Evolutionary conservation across 2,888 invertebrate genomes (phyloP), one percentile per base, ranked within the genome.

Genomic region (Cremastinae sp.): DNA sequence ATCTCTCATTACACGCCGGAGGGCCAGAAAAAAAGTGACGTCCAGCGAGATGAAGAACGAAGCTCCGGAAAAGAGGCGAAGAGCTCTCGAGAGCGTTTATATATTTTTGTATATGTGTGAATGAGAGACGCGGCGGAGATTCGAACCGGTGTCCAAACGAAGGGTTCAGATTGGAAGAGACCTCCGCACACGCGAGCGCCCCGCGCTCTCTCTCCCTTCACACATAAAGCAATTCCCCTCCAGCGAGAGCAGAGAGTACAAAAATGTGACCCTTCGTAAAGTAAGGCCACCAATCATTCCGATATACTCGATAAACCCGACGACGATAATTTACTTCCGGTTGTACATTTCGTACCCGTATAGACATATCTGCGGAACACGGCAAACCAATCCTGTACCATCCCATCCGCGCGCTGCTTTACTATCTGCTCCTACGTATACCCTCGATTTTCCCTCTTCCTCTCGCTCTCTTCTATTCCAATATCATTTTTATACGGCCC

Each of bases 251-350:
- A n/a, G n/a, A n/a, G n/a, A 43, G 47, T 56, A 45, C 47, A 51
- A 59, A 70, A 61, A 70, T 70, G 70, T 53, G 39, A 59, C 70
- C 74, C 70, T 70, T 49, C 45, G 51, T 64, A 65, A 76, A 76
- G 75, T 70, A 65, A 51, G 73, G 73, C 73, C 70, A 78, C 77
- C 78, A 78, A 75, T 78, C 78, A 75, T 65, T 73, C 53, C 76
- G 73, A 75, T 75, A 78, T 78, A 78, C 69, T 78, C 78, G 78
- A 78, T 76, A 75, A 76, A 73, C 76, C 75, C 65, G 14, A 70
- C 69, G 69, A 73, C 69, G 76, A 76, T 76, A 76, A 76, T 76
- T 76, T 65, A 76, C 76, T 76, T 76, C 73, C 76, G 69, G 72
- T 69, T 59, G 37, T 49, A 73, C 59, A 41, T 12, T 37, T 35